Conservation (phyloP, 2,888 invertebrate genomes). For the Mellilla xanthometata region DNA sequence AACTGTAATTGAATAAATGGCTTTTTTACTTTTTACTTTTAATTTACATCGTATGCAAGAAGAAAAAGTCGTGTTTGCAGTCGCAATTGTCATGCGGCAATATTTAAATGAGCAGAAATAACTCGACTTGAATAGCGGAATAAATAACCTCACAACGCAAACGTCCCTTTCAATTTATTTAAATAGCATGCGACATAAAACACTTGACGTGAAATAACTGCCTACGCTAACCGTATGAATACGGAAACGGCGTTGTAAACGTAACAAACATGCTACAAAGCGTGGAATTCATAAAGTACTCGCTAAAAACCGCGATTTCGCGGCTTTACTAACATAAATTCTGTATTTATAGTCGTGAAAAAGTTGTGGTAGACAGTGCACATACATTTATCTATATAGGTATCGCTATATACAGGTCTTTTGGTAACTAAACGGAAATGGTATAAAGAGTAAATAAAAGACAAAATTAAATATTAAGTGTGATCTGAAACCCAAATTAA, state of each 20-base stretch:
- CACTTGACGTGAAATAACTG: conserved; percentile 12
- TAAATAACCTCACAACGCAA: conserved; percentile 2
- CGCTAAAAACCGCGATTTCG: conserved; percentile 23
- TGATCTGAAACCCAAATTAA: too few relatives aligned
- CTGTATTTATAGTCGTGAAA: conserved; percentile 33
- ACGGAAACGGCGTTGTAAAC: conserved; percentile 13
- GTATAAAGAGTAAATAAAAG: too few relatives aligned
- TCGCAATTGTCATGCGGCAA: not conserved
- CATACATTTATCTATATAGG: not conserved
- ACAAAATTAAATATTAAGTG: too few relatives aligned
- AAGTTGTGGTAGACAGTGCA: conserved; percentile 19
- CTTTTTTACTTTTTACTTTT: too few relatives aligned
- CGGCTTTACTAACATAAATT: conserved; percentile 27
- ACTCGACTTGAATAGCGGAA: conserved; percentile 1
- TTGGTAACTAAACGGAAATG: too few relatives aligned
- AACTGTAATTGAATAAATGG: too few relatives aligned
- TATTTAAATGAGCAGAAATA: conserved; percentile 6
- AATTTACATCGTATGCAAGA: too few relatives aligned
- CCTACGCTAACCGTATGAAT: conserved; percentile 17
- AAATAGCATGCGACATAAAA: conserved; percentile 18
- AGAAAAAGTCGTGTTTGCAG: too few relatives aligned
- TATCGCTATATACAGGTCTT: too few relatives aligned
- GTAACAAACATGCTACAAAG: conserved; percentile 3
- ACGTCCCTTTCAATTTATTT: conserved; percentile 14
- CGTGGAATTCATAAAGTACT: conserved; percentile 29